Conservation (phyloP, 2,113 vertebrate species). For the Merops nubicus region DNA sequence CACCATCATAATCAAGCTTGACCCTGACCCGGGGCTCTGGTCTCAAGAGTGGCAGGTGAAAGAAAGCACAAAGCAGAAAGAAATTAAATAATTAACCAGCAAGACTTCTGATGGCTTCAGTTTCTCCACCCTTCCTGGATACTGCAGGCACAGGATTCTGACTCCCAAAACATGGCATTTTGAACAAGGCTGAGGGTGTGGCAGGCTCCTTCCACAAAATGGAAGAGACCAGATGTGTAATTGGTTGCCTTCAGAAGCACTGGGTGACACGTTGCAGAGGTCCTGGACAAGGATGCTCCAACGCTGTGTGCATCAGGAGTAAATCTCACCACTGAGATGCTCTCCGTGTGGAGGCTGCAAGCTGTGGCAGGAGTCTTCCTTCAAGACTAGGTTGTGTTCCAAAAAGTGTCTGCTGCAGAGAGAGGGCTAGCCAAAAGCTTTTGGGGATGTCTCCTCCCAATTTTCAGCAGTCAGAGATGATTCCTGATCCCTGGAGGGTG, state of each 20-base stretch:
- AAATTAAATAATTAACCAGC: background rate
- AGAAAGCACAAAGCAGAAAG: background rate
- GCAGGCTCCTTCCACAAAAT: background rate
- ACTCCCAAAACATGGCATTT: background rate
- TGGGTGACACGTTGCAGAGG: rapidly evolving
- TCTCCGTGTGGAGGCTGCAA: background rate
- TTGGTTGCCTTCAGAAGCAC: rapidly evolving
- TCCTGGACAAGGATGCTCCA: background rate
- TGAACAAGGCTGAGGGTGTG: background rate
- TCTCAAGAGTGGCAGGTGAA: background rate
- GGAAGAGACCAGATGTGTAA: background rate
- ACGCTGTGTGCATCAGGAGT: rapidly evolving
- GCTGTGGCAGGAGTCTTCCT: background rate
- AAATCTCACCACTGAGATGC: rapidly evolving
- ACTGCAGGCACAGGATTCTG: background rate
- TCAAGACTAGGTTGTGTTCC: background rate
- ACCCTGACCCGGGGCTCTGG: background rate
- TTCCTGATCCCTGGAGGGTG: background rate
- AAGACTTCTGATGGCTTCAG: background rate
- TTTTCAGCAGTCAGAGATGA: background rate
- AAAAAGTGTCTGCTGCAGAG: background rate
- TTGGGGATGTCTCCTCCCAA: background rate
- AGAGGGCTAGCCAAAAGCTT: background rate
- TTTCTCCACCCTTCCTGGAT: background rate
- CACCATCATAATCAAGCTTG: background rate